Percentiles rank a stretch among this genome's conserved stretches.
phyloP scores from a whole-genome alignment of 1,140 invertebrate genomes.

The Aleiodes sp. region DNA sequence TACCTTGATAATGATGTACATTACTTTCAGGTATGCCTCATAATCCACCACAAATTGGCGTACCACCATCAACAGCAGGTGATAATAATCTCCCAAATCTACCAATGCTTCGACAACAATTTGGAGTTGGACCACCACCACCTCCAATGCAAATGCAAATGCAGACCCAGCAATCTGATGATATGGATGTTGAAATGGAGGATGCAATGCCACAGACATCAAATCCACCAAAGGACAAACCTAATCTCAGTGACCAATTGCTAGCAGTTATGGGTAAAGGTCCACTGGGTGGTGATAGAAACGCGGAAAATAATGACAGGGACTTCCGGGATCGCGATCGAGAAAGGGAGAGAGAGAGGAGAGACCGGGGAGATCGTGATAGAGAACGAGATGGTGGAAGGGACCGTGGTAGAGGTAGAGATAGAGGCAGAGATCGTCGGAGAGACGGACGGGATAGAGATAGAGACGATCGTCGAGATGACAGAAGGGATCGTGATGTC shows the following conservation, averaged over 20 bases:
- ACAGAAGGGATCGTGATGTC: conserved; percentile 48
- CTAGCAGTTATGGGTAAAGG: conserved; percentile 57
- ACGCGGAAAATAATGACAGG: neutral
- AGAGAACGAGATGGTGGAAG: conserved; percentile 43
- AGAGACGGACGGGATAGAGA: conserved; percentile 57
- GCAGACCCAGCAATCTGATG: conserved; percentile 55
- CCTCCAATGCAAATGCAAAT: conserved; percentile 63
- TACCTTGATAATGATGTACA: too few relatives aligned
- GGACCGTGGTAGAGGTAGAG: conserved; percentile 53
- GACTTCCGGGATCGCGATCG: conserved; percentile 45
- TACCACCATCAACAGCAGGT: conserved; percentile 59
- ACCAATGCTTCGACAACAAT: conserved; percentile 58
- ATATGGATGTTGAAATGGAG: conserved; percentile 75
- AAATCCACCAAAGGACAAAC: conserved; percentile 45
- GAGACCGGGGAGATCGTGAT: conserved; percentile 50
- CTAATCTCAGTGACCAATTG: conserved; percentile 57
- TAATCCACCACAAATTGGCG: conserved; percentile 62
- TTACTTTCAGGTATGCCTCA: too few relatives aligned
- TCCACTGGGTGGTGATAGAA: conserved; percentile 46
- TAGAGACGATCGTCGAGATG: conserved; percentile 52
- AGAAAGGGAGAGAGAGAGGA: conserved; percentile 57
- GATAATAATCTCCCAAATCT: conserved; percentile 59
- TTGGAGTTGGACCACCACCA: conserved; percentile 58
- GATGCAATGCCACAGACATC: conserved; percentile 63
- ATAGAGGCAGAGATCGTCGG: conserved; percentile 58